phyloP scores from a whole-genome alignment of 1,140 invertebrate genomes.

The Bombus impatiens region DNA sequence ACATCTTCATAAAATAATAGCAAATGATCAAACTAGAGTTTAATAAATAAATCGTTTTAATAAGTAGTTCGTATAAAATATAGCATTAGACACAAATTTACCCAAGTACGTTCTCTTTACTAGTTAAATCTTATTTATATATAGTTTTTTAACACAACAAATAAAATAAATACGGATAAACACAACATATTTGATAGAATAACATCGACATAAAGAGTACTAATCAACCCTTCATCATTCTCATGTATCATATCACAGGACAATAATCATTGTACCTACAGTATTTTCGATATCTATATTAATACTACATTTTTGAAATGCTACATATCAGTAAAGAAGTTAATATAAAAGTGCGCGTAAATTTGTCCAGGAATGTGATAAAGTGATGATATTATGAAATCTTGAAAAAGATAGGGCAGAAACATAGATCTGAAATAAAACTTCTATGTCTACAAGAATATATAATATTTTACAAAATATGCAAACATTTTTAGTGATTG shows the following conservation, averaged over 20 bases:
- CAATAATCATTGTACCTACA: not conserved
- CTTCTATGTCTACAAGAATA: constrained; percentile 19
- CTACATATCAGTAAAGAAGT: not conserved
- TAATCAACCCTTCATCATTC: not conserved
- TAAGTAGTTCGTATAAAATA: not conserved
- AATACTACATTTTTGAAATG: not conserved
- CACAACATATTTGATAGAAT: not conserved
- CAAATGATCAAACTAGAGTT: not conserved
- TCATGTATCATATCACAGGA: no score
- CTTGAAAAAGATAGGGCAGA: not conserved
- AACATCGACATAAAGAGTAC: not conserved
- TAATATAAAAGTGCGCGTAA: not conserved
- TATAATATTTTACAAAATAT: constrained; percentile 26
- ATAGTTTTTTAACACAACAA: not conserved
- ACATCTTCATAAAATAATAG: not conserved
- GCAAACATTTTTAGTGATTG: not conserved
- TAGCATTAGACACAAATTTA: no score
- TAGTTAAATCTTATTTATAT: not conserved
- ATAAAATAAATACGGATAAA: not conserved
- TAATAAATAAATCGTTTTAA: not conserved
- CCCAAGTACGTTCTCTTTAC: not conserved
- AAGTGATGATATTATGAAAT: not conserved
- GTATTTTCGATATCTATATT: not conserved
- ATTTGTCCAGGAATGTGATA: not conserved
- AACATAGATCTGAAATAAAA: not conserved